Evolutionary conservation across 2,888 invertebrate genomes (phyloP), one percentile per base, ranked within the genome.

Genomic region (Lochmaea crataegi): DNA sequence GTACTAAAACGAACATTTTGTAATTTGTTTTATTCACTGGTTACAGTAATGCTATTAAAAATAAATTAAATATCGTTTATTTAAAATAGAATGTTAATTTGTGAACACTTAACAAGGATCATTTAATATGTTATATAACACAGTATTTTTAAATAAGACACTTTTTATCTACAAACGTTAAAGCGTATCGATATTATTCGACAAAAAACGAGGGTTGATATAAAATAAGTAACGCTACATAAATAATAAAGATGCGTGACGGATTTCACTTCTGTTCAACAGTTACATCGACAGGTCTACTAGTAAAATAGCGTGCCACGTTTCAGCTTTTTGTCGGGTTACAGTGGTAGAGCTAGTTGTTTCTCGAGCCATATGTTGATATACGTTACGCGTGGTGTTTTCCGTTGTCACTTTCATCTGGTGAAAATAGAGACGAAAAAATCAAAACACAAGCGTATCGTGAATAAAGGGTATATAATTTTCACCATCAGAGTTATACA

Each of bases 301-400:
- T 38, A 41, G 42, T 38, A 42, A 42, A 12, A 63, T 63, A 18
- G 26, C 42, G 42, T 63, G 42, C 38, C 61, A 63, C 61, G 61
- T 63, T 63, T 63, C 42, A 18, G 61, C 61, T 63, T 63, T 63
- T 63, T 63, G 61, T 63, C 42, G 41, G n/a, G 58, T 63, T 41
- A 38, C 41, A 61, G 41, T 63, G 42, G 61, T 42, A 42, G 42
- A 63, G 42, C 32, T 63, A 63, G 61, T 63, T 18, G 53, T 56
- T 66, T 66, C 22, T 57, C 57, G 41, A 32, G 42, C 56, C 66
- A 66, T 66, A 66, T 66, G 66, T 56, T 66, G 41, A 57, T 67
- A 45, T 57, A 7, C 41, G 18, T 45, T 45, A 67, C 45, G 45
- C 58, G 45, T 67, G 45, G 45, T 58, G 61, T 58, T 45, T 9